Evolutionary conservation across 1,140 invertebrate species (phyloP).

Genomic region (Heliconius eleuchia): DNA sequence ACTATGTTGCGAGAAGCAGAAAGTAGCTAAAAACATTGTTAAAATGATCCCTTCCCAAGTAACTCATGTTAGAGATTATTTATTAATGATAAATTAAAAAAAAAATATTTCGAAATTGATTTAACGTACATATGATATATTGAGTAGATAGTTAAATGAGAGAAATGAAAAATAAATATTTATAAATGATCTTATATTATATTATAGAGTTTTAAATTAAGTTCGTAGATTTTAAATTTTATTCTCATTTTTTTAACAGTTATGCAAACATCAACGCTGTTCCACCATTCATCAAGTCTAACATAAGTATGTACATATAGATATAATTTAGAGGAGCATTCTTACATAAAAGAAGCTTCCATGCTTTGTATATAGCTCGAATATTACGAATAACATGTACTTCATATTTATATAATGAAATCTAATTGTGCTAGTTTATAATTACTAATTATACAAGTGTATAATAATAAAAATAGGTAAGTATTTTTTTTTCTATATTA

Average conservation of each 20-base stretch:
- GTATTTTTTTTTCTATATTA: conserved; percentile 15
- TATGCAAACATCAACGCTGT: conserved; percentile 11
- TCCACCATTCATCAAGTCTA: conserved; percentile 13
- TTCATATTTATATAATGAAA: neutral
- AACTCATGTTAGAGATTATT: neutral
- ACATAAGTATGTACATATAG: conserved; percentile 1
- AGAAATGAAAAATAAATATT: neutral
- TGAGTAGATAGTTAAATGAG: neutral
- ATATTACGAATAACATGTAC: neutral
- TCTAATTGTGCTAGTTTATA: neutral
- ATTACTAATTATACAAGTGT: neutral
- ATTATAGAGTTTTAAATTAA: conserved; percentile 8
- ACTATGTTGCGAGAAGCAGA: too few species aligned
- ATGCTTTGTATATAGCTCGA: conserved; percentile 1
- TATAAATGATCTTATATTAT: conserved; percentile 10
- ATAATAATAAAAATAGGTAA: neutral
- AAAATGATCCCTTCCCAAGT: neutral
- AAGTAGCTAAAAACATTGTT: neutral
- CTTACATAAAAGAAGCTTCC: neutral
- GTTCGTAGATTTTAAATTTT: neutral
- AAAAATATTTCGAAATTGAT: neutral
- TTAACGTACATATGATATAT: neutral
- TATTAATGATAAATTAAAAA: neutral
- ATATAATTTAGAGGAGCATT: neutral
- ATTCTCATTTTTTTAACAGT: neutral